These are phyloP conservation scores for Lasioglossum pauxillum DNA, from an alignment of 2,888 invertebrate species.

Conservation along the genomic window DNA sequence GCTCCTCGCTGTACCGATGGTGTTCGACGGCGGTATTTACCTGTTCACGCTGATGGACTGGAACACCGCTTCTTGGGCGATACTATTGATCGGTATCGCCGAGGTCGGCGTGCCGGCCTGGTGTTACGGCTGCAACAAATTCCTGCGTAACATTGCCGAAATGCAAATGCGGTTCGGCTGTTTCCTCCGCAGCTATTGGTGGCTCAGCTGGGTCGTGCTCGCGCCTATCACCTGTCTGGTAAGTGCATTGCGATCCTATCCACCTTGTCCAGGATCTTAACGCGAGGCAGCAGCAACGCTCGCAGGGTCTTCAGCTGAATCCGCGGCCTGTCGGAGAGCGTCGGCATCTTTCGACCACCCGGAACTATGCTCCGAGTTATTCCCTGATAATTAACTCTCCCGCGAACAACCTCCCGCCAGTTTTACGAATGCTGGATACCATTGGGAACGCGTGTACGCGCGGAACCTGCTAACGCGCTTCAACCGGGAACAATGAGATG, in stretches of 20 bases:
- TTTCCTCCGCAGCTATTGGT: conserved; percentile 89
- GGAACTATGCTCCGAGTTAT: conserved; percentile 52
- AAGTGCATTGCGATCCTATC: conserved; percentile 82
- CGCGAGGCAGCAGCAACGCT: neutral
- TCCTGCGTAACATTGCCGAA: conserved; percentile 86
- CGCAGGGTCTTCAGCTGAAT: neutral
- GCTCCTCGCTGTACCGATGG: conserved; percentile 90
- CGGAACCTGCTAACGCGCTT: neutral
- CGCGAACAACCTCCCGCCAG: conserved; percentile 13
- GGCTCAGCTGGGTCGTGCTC: conserved; percentile 89
- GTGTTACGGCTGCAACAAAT: conserved; percentile 89
- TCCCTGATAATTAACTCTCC: conserved; percentile 42
- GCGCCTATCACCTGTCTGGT: conserved; percentile 90
- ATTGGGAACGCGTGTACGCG: neutral
- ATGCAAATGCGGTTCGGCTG: conserved; percentile 89
- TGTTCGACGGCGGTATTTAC: conserved; percentile 91
- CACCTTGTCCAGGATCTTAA: conserved; percentile 23
- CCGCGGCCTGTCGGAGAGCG: neutral
- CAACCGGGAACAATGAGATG: neutral
- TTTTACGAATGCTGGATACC: conserved; percentile 27
- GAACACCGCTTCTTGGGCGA: conserved; percentile 92
- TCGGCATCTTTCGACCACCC: conserved; percentile 19
- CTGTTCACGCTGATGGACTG: conserved; percentile 90
- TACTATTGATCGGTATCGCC: conserved; percentile 89
- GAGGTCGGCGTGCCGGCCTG: conserved; percentile 89